Evolutionary conservation across 2,888 invertebrate genomes (phyloP).

Genomic region (Andrena fulva): DNA sequence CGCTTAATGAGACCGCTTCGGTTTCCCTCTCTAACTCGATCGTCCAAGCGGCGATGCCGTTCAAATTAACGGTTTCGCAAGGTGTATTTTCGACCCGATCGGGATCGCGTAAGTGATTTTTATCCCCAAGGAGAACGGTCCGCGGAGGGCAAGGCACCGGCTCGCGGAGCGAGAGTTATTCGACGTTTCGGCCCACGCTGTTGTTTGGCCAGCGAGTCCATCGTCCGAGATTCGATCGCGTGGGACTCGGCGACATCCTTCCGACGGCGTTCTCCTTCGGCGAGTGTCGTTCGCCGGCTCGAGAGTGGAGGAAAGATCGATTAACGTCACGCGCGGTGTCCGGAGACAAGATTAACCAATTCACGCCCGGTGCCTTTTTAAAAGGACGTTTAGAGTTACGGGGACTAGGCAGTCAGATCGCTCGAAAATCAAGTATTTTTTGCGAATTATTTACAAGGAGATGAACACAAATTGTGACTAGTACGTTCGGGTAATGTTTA

Average conservation of each 20-base stretch:
- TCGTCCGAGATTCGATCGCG: conserved; percentile 47
- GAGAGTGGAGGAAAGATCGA: conserved; percentile 35
- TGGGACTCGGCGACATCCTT: conserved; percentile 56
- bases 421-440: no score
- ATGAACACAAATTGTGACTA: no score
- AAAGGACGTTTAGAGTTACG: not conserved
- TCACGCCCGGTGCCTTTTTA: not conserved
- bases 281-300: conserved; percentile 34
- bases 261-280: conserved; percentile 17
- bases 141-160: not conserved
- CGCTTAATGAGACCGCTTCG: not conserved
- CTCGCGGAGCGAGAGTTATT: conserved; percentile 19
- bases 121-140: conserved; percentile 19
- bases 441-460: no score
- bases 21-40: not conserved
- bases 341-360: conserved; percentile 6
- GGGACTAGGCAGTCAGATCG: no score
- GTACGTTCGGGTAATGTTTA: no score
- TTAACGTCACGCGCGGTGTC: conserved; percentile 1
- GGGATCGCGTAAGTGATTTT: not conserved
- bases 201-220: conserved; percentile 30
- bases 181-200: conserved; percentile 51
- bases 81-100: not conserved
- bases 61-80: not conserved
- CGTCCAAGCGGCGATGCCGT: not conserved